phyloP scores from a whole-genome alignment of 2,113 vertebrate genomes.

The Nothobranchius furzeri region DNA sequence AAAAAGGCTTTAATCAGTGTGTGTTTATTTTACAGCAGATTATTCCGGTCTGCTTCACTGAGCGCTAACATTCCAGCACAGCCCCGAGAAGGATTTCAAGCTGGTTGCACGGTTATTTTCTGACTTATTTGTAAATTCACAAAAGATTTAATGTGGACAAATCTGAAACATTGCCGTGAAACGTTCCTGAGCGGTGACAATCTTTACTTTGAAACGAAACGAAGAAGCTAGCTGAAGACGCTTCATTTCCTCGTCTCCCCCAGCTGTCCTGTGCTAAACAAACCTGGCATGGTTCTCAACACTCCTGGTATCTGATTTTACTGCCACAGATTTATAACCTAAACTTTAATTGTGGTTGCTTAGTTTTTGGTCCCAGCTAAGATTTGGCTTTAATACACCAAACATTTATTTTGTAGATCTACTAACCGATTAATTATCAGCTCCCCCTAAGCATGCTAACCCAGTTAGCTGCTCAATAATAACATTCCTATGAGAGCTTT shows the following conservation, averaged over 20 bases:
- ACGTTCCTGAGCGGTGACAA: constrained; percentile 1
- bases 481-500: too few species aligned
- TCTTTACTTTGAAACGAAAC: constrained; percentile 1
- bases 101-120: constrained; percentile 6
- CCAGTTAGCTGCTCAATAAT: too few species aligned
- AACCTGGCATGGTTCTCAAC: constrained; percentile 11
- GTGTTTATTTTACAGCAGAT: constrained; percentile 18
- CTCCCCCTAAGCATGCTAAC: too few species aligned
- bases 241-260: constrained; percentile 15
- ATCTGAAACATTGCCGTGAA: constrained; percentile 16
- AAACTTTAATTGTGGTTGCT: too few species aligned
- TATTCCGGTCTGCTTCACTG: constrained; percentile 10
- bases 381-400: too few species aligned
- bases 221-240: not conserved
- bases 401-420: too few species aligned
- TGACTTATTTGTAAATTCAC: constrained; percentile 7
- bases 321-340: not conserved
- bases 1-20: not conserved
- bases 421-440: too few species aligned
- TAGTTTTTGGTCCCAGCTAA: too few species aligned
- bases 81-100: constrained; percentile 20
- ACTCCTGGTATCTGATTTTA: too few species aligned
- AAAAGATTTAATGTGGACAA: constrained; percentile 11
- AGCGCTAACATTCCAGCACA: not conserved
- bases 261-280: constrained; percentile 24